phyloP scores from a whole-genome alignment of 1,140 invertebrate species.

The Ephestia elutella region DNA sequence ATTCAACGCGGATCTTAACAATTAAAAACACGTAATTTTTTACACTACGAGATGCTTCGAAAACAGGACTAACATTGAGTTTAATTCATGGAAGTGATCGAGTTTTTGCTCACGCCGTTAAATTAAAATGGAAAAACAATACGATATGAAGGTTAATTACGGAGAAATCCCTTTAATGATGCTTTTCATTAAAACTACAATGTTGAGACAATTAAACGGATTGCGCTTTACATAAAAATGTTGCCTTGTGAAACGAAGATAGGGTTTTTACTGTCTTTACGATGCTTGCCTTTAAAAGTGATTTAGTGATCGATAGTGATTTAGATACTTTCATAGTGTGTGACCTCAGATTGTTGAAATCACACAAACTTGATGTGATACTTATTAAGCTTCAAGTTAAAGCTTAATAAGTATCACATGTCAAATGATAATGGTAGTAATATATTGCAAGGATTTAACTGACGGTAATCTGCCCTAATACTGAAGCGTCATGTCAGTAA shows the following conservation, averaged over 20 bases:
- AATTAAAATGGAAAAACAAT: constrained; percentile 8
- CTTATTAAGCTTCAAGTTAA: too few relatives aligned
- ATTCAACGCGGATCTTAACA: not conserved
- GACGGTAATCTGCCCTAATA: too few relatives aligned
- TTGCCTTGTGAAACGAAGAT: not conserved
- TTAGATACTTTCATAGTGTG: too few relatives aligned
- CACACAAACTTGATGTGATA: too few relatives aligned
- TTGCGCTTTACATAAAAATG: not conserved
- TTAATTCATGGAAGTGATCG: not conserved
- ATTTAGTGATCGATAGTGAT: too few relatives aligned
- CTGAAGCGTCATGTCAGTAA: too few relatives aligned
- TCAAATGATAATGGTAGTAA: too few relatives aligned
- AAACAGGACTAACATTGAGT: not conserved
- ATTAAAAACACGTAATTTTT: not conserved
- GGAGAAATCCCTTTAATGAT: constrained; percentile 7
- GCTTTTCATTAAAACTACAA: not conserved
- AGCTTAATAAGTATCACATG: too few relatives aligned
- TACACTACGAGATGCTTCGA: not conserved
- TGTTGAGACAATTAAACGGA: not conserved
- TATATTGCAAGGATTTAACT: too few relatives aligned
- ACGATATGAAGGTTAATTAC: constrained; percentile 9
- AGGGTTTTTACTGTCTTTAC: not conserved
- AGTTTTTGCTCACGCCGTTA: constrained; percentile 1
- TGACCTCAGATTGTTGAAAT: too few relatives aligned
- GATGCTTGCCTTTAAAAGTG: too few relatives aligned